These are phyloP conservation scores for Eurois occulta DNA, from an alignment of 2,888 invertebrate genomes.

Conservation along the genomic window DNA sequence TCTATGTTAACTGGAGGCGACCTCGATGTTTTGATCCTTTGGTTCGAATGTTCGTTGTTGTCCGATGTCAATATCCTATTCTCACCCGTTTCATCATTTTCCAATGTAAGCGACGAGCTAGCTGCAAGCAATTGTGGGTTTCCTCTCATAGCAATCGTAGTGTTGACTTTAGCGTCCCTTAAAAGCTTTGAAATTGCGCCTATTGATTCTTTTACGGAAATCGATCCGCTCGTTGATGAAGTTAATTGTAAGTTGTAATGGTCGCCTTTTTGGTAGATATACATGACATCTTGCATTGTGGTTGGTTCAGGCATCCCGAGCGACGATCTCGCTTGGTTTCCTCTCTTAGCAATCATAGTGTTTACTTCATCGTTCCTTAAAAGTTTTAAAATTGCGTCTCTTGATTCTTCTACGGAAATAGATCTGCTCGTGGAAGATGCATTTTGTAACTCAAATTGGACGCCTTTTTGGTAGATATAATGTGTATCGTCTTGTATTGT, in stretches of 20 bases:
- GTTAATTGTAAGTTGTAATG: conserved; percentile 59
- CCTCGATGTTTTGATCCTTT: background rate
- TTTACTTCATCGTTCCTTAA: too few species aligned
- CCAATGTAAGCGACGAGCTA: conserved; percentile 80
- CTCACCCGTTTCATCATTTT: conserved; percentile 74
- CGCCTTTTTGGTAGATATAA: background rate
- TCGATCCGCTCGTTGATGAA: conserved; percentile 56
- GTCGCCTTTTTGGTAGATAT: background rate
- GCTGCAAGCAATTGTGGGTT: conserved; percentile 78
- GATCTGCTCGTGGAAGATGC: too few species aligned
- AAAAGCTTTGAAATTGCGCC: conserved; percentile 63
- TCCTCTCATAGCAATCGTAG: conserved; percentile 81
- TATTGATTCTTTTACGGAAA: conserved; percentile 70
- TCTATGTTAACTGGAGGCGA: conserved; percentile 70
- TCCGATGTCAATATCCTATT: too few species aligned
- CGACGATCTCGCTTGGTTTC: too few species aligned
- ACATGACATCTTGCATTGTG: conserved; percentile 44
- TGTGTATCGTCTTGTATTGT: conserved; percentile 50
- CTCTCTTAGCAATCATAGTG: too few species aligned
- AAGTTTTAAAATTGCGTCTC: too few species aligned
- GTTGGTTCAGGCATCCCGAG: too few species aligned
- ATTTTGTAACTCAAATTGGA: too few species aligned
- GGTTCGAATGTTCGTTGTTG: background rate
- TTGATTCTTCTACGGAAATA: too few species aligned
- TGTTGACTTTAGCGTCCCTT: conserved; percentile 78